Conservation (phyloP, 2,113 vertebrate species). For the Psammodynastes pulverulentus region DNA sequence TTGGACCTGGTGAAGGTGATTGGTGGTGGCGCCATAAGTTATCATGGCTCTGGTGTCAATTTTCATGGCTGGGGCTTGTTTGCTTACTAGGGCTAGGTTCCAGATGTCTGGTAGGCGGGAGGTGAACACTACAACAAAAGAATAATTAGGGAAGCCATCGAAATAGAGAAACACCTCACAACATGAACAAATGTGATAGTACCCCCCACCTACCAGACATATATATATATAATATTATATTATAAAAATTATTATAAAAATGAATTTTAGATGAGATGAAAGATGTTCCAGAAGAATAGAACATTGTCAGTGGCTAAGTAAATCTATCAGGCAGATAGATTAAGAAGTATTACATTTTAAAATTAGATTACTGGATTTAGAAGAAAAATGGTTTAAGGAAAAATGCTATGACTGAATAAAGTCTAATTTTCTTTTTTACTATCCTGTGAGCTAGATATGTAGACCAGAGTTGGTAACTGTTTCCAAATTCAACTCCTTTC, state of each 20-base stretch:
- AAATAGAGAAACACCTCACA: too few species aligned
- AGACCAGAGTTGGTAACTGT: conserved; percentile 7
- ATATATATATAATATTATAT: not conserved
- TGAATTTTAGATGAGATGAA: not conserved
- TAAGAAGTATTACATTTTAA: conserved; percentile 17
- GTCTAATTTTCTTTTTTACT: not conserved
- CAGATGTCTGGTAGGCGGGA: too few species aligned
- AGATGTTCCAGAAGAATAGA: conserved; percentile 13
- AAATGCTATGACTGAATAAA: not conserved
- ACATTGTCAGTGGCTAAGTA: conserved; percentile 22
- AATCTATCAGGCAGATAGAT: not conserved
- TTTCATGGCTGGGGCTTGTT: too few species aligned
- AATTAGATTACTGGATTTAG: not conserved
- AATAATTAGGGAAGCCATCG: too few species aligned
- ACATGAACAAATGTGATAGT: too few species aligned
- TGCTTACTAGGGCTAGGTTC: too few species aligned
- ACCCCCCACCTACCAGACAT: too few species aligned
- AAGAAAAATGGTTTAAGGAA: conserved; percentile 9
- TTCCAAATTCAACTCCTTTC: conserved; percentile 21
- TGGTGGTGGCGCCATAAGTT: too few species aligned
- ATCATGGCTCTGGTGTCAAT: too few species aligned
- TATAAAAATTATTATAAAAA: not conserved
- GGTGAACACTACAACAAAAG: too few species aligned
- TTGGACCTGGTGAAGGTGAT: too few species aligned
- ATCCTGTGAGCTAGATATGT: not conserved